Evolutionary conservation across 2,113 vertebrate genomes (phyloP).

Genomic region (Ageneiosus marmoratus): DNA sequence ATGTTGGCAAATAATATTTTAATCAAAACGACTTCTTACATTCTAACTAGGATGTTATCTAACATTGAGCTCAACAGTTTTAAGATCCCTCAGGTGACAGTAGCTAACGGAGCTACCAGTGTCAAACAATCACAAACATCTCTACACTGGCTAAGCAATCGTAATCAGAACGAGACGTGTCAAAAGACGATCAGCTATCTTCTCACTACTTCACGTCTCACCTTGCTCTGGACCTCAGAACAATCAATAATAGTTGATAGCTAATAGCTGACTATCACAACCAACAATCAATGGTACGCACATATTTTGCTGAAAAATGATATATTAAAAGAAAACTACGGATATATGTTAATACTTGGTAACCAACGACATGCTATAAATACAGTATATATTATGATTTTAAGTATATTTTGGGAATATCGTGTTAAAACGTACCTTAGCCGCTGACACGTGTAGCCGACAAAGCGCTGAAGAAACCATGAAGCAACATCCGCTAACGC

Average conservation of each 20-base stretch:
- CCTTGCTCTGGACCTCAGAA: neutral
- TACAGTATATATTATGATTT: neutral
- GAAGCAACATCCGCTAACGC: neutral
- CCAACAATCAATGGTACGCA: neutral
- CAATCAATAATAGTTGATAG: neutral
- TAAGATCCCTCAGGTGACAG: neutral
- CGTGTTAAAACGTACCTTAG: neutral
- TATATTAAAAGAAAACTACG: no score
- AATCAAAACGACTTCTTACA: neutral
- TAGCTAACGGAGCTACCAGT: neutral
- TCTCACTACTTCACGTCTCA: neutral
- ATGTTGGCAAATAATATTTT: neutral
- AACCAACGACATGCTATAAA: neutral
- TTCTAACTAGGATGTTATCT: neutral
- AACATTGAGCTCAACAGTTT: neutral
- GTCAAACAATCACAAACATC: neutral
- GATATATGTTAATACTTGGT: neutral
- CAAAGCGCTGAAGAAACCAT: neutral
- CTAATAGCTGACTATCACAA: neutral
- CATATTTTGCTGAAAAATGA: neutral
- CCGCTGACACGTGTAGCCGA: conserved; percentile 11
- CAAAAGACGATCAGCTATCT: neutral
- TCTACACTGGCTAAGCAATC: neutral
- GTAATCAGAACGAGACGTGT: neutral
- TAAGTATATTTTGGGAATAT: neutral